phyloP scores from a whole-genome alignment of 2,113 vertebrate species.

The Pygathrix nemaeus region DNA sequence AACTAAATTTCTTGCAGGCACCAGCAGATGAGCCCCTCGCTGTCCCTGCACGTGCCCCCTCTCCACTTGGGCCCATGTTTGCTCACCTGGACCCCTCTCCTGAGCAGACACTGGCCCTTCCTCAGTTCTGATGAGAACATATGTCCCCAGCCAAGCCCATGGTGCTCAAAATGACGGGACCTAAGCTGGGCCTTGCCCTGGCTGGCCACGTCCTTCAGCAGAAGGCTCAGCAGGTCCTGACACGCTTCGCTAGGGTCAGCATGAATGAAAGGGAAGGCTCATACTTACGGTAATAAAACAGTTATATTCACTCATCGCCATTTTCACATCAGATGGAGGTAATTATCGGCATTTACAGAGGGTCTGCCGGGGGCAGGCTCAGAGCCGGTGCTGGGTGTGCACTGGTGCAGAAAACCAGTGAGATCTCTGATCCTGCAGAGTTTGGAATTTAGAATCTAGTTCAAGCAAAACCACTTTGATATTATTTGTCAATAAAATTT shows the following conservation, averaged over 20 bases:
- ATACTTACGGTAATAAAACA: neutral
- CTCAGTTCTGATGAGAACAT: neutral
- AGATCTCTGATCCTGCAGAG: neutral
- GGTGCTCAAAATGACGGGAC: neutral
- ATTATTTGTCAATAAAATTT: neutral
- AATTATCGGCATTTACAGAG: too few species aligned
- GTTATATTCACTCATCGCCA: too few species aligned
- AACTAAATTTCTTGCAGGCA: neutral
- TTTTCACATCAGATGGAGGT: neutral
- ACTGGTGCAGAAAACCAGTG: neutral
- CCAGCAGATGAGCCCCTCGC: neutral
- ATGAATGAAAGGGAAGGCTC: neutral
- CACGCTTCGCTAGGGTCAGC: neutral
- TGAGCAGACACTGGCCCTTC: neutral
- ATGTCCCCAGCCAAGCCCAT: neutral
- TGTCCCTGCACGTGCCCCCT: rapidly evolving
- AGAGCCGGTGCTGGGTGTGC: rapidly evolving
- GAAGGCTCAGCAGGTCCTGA: neutral
- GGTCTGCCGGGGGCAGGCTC: neutral
- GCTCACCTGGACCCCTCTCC: neutral
- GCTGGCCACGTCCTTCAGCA: neutral
- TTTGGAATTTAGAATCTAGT: neutral
- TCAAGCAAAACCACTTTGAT: neutral
- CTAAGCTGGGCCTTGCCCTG: neutral
- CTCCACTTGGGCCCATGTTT: neutral